Evolutionary conservation across 2,113 vertebrate species (phyloP), one percentile per base, ranked within the genome.

Genomic region (Garra rufa): DNA sequence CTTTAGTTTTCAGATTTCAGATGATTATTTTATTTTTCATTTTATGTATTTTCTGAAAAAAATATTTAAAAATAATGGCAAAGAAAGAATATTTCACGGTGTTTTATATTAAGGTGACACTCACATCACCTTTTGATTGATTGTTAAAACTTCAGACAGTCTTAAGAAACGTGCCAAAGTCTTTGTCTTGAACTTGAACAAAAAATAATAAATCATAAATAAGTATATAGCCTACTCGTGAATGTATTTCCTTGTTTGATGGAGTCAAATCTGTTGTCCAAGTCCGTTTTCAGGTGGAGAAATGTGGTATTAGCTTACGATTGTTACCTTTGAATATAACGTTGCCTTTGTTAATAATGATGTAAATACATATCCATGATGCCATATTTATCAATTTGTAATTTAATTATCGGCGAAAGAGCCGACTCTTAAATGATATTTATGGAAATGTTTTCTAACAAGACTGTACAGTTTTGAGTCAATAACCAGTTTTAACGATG

Each of bases 341-440:
- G 96, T 97, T 98, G 98, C 98, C 97, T 99, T 99, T 98, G 97
- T 98, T 95, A 97, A 98, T 95, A 97, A 96, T 95, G 95, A 96
- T 99, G 98, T 99, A 99, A 98, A 99, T 98, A 99, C 96, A 97
- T 97, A 98, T 96, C 96, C 97, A 96, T 96, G 95, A 97, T 98
- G 97, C 97, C 97, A 98, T 99, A 99, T 99, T 99, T 99, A 99
- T 99, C 97, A 89, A 94, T 98, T 98, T 97, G 97, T 99, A 99
- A 99, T 99, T 99, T 99, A 99, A 99, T 97, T 97, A 96, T 97
- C 96, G 96, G 96, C 95, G 96, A 95, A 92, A 97, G 95, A 96
- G 97, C 97, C 96, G 96, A 96, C 96, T 95, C 96, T 95, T 96
- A 97, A 98, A 99, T 96, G 96, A 96, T 99, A 99, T 99, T 99